These are phyloP conservation scores for Holacanthella duospinosa DNA, from an alignment of 2,888 invertebrate genomes.

Conservation along the genomic window DNA sequence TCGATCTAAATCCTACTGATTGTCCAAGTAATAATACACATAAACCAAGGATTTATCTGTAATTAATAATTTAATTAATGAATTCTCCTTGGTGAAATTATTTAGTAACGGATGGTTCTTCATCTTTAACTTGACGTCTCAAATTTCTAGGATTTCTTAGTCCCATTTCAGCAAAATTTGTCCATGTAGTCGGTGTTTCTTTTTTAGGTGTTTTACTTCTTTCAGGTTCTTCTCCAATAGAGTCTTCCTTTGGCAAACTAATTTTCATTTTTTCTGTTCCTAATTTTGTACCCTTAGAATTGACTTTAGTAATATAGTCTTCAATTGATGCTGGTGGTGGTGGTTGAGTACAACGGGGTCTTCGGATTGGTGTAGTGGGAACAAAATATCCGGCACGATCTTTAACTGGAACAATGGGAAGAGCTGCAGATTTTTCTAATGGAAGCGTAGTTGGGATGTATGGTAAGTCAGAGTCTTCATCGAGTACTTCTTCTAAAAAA, in stretches of 20 bases:
- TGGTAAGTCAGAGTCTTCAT: conserved; percentile 56
- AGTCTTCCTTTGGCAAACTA: conserved; percentile 54
- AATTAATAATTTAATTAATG: no score
- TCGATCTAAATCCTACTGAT: no score
- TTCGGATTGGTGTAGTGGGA: conserved; percentile 27
- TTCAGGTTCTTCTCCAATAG: conserved; percentile 37
- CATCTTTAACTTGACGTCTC: no score
- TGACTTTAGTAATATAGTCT: conserved; percentile 50
- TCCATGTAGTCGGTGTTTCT: conserved; percentile 44
- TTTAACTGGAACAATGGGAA: conserved; percentile 69
- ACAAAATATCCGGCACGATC: conserved; percentile 45
- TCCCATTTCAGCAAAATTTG: conserved; percentile 45
- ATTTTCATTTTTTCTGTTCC: conserved; percentile 52
- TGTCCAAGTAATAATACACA: no score
- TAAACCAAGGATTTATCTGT: no score
- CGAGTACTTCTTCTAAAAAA: conserved; percentile 71
- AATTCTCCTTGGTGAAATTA: no score
- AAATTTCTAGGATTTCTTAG: conserved; percentile 44
- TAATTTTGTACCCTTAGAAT: conserved; percentile 41
- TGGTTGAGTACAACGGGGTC: conserved; percentile 52
- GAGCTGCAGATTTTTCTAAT: conserved; percentile 66
- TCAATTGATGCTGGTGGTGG: conserved; percentile 59
- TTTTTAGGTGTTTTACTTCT: conserved; percentile 45
- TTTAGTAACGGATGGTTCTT: no score
- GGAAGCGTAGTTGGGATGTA: conserved; percentile 84